These are phyloP conservation scores for Tor tambroides DNA, from an alignment of 2,113 vertebrate genomes.

Conservation along the genomic window DNA sequence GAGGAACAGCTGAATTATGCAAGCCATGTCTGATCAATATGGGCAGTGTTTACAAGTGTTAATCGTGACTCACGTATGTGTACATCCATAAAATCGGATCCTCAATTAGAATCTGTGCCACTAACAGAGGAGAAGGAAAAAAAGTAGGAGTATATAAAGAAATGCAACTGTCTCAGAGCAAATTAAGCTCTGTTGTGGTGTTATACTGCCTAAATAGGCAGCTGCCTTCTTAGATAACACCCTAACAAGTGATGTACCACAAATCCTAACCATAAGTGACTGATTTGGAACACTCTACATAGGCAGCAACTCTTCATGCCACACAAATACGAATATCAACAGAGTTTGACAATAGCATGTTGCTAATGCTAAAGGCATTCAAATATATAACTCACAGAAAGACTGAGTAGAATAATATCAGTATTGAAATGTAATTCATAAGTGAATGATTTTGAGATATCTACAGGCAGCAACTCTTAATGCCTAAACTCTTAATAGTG, in stretches of 20 bases:
- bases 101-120: slow-evolving; percentile 33
- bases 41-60: slow-evolving; percentile 37
- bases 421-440: background rate
- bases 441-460: background rate
- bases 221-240: background rate
- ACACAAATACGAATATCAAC: background rate
- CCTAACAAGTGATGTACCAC: too few species aligned
- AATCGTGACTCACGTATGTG: slow-evolving; percentile 27
- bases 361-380: background rate
- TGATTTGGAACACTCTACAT: background rate
- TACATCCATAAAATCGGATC: slow-evolving; percentile 13
- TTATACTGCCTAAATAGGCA: background rate
- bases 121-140: background rate
- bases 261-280: too few species aligned
- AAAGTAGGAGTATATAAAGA: background rate
- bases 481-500: background rate
- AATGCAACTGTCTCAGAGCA: background rate
- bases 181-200: too few species aligned
- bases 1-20: slow-evolving; percentile 40
- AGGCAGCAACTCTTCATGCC: background rate
- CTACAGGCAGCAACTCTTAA: background rate
- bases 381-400: background rate
- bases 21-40: slow-evolving; percentile 32
- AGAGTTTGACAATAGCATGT: background rate
- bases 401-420: background rate